Evolutionary conservation across 1,140 invertebrate species (phyloP), one percentile per base, ranked within the genome.

Genomic region (Chrysomallon squamiferum): DNA sequence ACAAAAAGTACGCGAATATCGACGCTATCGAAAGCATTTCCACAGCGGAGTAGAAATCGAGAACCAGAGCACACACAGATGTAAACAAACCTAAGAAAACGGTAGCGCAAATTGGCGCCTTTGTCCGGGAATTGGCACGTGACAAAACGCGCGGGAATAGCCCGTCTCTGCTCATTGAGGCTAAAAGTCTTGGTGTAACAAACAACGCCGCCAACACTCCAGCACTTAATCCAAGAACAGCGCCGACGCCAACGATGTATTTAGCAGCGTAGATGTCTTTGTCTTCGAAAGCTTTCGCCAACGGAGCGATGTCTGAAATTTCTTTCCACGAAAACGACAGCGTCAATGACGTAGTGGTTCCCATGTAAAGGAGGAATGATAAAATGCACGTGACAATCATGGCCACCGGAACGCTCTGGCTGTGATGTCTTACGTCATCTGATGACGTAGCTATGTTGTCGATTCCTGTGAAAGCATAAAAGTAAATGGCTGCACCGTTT

Each of bases 21-120:
- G 94, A 95, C 0, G 94, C 93, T 71, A 95, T 95, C 0, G 93
- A 94, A 91, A 95, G 93, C 76, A 95, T 94, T 75, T 96, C 93
- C 9, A 96, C 64, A 30, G 75, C 86, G 74, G 94, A 93, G 75
- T 93, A 90, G 64, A 96, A 88, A 80, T 95, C 93, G 71, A 96
- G 92, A 29, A 95, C 80, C 6, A 95, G 78, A 13, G 94, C 93
- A 58, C 95, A 90, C 0, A 92, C 3, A 7, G 74, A 49, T 29
- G 93, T 61, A 7, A 92, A 78, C 1, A 92, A 63, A 0, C 93
- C 92, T n/a, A 92, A 92, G 30, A 96, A 88, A 2, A 91, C 86
- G 18, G 94, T 84, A 76, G 93, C 94, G 0, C 90, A 81, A 1
- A 94, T 85, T 0, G 94, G 93, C 18, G 94, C 59, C 29, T 63